Conservation (phyloP, 2,888 invertebrate genomes). For the Colletes collaris region DNA sequence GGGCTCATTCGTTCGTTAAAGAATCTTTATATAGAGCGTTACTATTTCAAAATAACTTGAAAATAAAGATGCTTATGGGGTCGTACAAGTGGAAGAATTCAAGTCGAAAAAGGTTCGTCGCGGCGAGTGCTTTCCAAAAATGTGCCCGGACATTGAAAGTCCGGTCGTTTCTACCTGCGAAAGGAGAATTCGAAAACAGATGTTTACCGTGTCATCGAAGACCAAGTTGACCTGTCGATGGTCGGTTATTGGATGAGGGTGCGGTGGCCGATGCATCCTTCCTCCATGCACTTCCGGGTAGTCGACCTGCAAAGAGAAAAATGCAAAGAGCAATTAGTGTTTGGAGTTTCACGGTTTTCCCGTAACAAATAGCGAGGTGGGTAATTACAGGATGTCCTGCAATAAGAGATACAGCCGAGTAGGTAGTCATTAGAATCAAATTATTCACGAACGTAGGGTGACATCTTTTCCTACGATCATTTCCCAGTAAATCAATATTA, state of each 20-base stretch:
- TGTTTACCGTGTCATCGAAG: conserved; percentile 83
- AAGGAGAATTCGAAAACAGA: conserved; percentile 35
- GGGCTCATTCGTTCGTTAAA: too few species aligned
- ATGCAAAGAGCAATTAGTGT: conserved; percentile 10
- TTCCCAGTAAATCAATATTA: too few species aligned
- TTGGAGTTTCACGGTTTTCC: not conserved
- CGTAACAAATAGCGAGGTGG: too few species aligned
- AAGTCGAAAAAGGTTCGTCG: conserved; percentile 5
- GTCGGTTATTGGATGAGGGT: conserved; percentile 81
- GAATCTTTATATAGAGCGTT: too few species aligned
- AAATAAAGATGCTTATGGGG: not conserved
- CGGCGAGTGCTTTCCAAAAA: not conserved
- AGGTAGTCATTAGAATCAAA: too few species aligned
- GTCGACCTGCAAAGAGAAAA: conserved; percentile 86
- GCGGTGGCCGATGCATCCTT: conserved; percentile 83
- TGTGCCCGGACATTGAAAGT: not conserved
- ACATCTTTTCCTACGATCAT: too few species aligned
- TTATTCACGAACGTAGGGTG: too few species aligned
- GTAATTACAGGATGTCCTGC: too few species aligned
- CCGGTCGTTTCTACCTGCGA: conserved; percentile 7
- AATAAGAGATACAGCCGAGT: too few species aligned
- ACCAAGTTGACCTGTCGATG: conserved; percentile 84
- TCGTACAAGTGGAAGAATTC: not conserved
- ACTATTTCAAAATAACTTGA: not conserved
- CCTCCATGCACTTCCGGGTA: conserved; percentile 86